phyloP scores from a whole-genome alignment of 2,797 vertebrate genomes.

The Gymnoscopelus microlampas region DNA sequence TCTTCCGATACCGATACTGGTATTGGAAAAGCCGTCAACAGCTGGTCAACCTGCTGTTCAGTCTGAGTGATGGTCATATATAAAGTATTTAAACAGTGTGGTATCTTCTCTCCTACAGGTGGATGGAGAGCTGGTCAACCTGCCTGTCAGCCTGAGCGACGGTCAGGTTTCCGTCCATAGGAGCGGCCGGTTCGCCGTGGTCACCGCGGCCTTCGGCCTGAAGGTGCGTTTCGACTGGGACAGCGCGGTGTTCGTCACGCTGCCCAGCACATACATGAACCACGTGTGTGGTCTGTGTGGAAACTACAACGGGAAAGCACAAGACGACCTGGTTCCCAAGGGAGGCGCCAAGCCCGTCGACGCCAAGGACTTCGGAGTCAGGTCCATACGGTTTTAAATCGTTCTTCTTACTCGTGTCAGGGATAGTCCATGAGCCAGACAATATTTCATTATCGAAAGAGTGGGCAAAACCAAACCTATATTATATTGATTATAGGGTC shows the following conservation, averaged over 20 bases:
- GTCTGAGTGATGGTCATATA: too few species aligned
- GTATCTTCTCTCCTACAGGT: slow-evolving; percentile 70
- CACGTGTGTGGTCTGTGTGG: slow-evolving; percentile 80
- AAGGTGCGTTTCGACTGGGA: slow-evolving; percentile 74
- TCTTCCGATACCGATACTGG: too few species aligned
- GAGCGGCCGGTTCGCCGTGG: slow-evolving; percentile 62
- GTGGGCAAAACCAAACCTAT: too few species aligned
- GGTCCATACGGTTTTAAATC: slow-evolving; percentile 5
- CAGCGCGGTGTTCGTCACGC: slow-evolving; percentile 56
- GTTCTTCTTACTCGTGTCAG: too few species aligned
- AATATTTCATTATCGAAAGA: too few species aligned
- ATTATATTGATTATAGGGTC: too few species aligned
- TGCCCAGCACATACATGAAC: slow-evolving; percentile 73
- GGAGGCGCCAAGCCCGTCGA: slow-evolving; percentile 19
- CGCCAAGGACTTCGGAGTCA: slow-evolving; percentile 43
- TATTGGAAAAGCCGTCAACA: too few species aligned
- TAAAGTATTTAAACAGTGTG: background rate
- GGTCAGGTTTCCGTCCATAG: slow-evolving; percentile 62
- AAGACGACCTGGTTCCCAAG: slow-evolving; percentile 73
- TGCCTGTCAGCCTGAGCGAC: slow-evolving; percentile 70
- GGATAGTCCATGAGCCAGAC: too few species aligned
- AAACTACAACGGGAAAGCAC: slow-evolving; percentile 67
- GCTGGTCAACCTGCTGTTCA: too few species aligned
- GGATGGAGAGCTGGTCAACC: slow-evolving; percentile 75
- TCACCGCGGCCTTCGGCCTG: slow-evolving; percentile 75